Evolutionary conservation across 2,797 vertebrate genomes (phyloP), one percentile per base, ranked within the genome.

Genomic region (Hippoglossus hippoglossus): DNA sequence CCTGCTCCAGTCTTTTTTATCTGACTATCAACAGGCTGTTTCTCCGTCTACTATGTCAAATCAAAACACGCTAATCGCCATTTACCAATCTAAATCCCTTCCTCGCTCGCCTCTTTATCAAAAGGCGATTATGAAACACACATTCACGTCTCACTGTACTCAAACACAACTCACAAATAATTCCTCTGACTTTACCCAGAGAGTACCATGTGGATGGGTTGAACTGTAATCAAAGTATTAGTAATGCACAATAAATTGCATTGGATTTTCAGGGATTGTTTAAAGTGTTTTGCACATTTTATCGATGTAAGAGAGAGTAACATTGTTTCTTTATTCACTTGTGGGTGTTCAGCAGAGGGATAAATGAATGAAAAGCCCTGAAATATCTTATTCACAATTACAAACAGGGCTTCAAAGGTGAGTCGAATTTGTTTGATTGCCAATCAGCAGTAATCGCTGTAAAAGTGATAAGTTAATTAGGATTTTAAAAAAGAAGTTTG

Each of bases 1-100:
- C 56, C 19, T 39, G 54, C 25, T 28, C 73, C 26, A 26, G 34
- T 28, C 55, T 74, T 54, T 71, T 75, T 75, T 24, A 63, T 63
- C 34, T 3, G 10, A 52, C 34, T 60, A 58, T 71, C 77, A 79
- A 73, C 56, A 66, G 28, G 28, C 26, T 5, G 12, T 51, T 69
- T 63, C 53, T 70, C 12, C 16, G 28, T 68, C 18, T 60, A 24
- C 61, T 63, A 59, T 44, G 22, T 52, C 75, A 25, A 54, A 57
- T 80, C 67, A 77, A 76, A 67, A 52, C 59, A 39, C 15, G 0
- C 57, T 78, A 79, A 88, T 81, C 66, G 11, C 49, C 51, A 57
- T 13, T n/a, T 46, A 70, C 36, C 63, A 26, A 81, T 46, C 57
- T 70, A 46, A 70, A 75, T 62, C 62, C 55, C n/a, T 41, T 63